phyloP scores from a whole-genome alignment of 2,888 invertebrate species.

The Tricholauxania praeusta region DNA sequence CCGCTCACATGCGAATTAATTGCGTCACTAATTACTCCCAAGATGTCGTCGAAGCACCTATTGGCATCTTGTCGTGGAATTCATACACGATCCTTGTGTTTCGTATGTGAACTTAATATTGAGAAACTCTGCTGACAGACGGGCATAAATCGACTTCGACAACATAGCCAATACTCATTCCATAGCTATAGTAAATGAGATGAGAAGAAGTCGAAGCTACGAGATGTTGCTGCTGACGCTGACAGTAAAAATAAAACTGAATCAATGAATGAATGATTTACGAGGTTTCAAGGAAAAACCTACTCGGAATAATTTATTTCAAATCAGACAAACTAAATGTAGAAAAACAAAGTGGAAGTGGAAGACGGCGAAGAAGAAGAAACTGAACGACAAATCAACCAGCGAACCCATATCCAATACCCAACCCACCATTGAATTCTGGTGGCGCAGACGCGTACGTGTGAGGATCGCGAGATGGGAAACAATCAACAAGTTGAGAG shows the following conservation, averaged over 20 bases:
- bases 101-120: constrained; percentile 29
- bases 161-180: too few relatives aligned
- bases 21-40: constrained; percentile 46
- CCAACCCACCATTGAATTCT: constrained; percentile 27
- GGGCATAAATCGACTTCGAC: not conserved
- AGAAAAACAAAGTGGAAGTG: not conserved
- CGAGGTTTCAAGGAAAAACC: constrained; percentile 48
- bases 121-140: not conserved
- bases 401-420: constrained; percentile 22
- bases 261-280: constrained; percentile 54
- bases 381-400: constrained; percentile 18
- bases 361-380: constrained; percentile 33
- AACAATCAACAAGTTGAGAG: not conserved
- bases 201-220: not conserved
- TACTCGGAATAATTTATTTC: constrained; percentile 50
- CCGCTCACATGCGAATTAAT: constrained; percentile 43
- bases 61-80: constrained; percentile 21
- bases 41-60: constrained; percentile 27
- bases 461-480: too few relatives aligned
- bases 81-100: constrained; percentile 25
- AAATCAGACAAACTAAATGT: constrained; percentile 4
- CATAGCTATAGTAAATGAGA: too few relatives aligned
- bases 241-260: constrained; percentile 31
- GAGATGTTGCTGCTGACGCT: not conserved
- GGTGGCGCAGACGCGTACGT: not conserved